These are phyloP conservation scores for Tauraco erythrolophus DNA, from an alignment of 2,113 vertebrate genomes.

Conservation along the genomic window DNA sequence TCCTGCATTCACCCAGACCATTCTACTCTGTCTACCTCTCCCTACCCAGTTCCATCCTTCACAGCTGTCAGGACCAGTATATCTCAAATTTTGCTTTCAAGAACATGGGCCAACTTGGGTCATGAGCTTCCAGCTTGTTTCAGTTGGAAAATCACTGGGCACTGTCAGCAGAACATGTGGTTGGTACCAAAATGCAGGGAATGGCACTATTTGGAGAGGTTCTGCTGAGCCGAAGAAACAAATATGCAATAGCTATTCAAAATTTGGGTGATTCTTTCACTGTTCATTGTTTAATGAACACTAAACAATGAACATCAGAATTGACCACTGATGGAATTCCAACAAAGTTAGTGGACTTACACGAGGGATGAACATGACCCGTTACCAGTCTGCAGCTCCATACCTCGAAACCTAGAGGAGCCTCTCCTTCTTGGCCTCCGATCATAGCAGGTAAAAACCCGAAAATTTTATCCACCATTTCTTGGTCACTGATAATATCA, in stretches of 20 bases:
- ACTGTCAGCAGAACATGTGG: not conserved
- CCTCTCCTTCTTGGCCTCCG: constrained; percentile 85
- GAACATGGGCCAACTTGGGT: not conserved
- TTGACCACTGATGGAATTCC: not conserved
- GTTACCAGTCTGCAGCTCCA: not conserved
- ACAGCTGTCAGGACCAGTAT: not conserved
- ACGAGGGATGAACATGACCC: not conserved
- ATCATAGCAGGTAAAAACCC: constrained; percentile 88
- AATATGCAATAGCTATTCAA: not conserved
- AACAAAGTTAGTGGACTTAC: not conserved
- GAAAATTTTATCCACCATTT: constrained; percentile 93
- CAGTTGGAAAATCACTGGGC: not conserved
- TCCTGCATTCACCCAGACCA: not conserved
- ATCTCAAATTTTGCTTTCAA: not conserved
- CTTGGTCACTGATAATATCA: constrained; percentile 78
- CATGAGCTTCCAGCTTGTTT: not conserved
- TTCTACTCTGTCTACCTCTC: not conserved
- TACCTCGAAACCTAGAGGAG: constrained; percentile 85
- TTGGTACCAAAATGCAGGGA: not conserved
- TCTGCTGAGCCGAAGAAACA: not conserved
- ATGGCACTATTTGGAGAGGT: not conserved
- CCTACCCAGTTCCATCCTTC: not conserved
- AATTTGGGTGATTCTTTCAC: not conserved
- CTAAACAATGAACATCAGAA: not conserved
- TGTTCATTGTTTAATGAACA: not conserved